Percentiles rank a stretch among this genome's conserved stretches.
phyloP scores from a whole-genome alignment of 2,888 invertebrate species.

The Rugalucina vietnamica region DNA sequence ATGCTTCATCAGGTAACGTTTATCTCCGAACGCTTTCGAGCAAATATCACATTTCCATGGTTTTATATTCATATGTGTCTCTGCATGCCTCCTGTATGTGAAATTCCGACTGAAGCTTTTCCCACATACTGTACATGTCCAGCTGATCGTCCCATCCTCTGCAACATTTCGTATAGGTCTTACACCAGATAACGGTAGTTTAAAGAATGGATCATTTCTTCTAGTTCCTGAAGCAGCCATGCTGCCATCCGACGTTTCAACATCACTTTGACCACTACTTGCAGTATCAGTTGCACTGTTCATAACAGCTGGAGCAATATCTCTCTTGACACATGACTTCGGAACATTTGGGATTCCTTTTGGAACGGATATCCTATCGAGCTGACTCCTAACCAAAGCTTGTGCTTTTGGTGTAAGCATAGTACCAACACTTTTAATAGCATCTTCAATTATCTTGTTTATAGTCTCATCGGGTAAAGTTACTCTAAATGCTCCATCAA shows the following conservation, averaged over 20 bases:
- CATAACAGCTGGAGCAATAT: neutral
- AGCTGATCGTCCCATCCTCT: neutral
- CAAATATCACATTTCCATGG: conserved; percentile 12
- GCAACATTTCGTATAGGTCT: neutral
- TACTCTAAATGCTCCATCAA: neutral
- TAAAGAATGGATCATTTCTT: conserved; percentile 1
- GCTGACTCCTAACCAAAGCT: neutral
- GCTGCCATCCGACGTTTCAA: neutral
- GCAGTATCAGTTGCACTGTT: neutral
- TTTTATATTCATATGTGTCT: neutral
- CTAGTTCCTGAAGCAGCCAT: neutral
- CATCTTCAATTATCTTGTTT: conserved; percentile 1
- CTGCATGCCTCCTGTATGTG: conserved; percentile 12
- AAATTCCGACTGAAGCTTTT: conserved; percentile 9
- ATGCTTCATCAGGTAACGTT: conserved; percentile 9
- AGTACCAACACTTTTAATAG: neutral
- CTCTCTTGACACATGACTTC: neutral
- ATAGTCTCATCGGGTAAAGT: conserved; percentile 6
- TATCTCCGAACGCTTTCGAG: conserved; percentile 3
- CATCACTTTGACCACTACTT: neutral
- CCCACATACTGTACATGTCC: conserved; percentile 16
- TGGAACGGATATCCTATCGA: neutral
- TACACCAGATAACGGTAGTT: neutral
- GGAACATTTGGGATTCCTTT: neutral
- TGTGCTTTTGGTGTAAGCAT: neutral